Base-by-base conservation (phyloP, 2,113 vertebrate species). In the Lutjanus erythropterus region DNA sequence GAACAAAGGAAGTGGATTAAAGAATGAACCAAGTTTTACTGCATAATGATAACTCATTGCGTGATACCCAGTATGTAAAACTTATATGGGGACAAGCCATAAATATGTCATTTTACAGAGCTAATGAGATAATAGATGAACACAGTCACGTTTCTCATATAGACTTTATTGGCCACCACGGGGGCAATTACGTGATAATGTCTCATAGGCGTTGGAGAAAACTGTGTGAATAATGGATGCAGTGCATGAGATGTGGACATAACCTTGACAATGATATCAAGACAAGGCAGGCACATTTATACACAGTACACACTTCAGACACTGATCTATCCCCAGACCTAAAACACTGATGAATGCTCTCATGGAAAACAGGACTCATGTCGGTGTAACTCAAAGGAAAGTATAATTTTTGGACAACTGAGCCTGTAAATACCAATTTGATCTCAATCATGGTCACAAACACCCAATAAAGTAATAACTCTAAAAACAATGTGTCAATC, bases 61-160 rank as follows among this genome's bases (percentile, higher is more conserved):
- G 11, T 44, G 27, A 35, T 67, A 70, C 46, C 50, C 15, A 64
- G 25, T n/a, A 35, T 16, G 19, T 70, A 33, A 55, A 41, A 66
- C 14, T 42, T 47, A 69, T 21, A 42, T 4, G 37, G 56, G 18
- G 19, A 71, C 37, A 18, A 73, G 23, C 55, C 71, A 58, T 82
- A 70, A 81, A 82, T 76, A 50, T 67, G 33, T 86, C 55, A 64
- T 27, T 72, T 62, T 31, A 52, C 53, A 23, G 69, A 69, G 69
- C 42, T 89, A 89, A 87, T 84, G 65, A 84, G 78, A 73, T 76
- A 71, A 77, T 79, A 74, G 53, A 79, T 55, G 71, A 77, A 68
- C 74, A 55, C 75, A 71, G 81, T 77, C 86, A 88, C 86, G 75
- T 79, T 71, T 67, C 75, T 77, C 81, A 59, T 68, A 25, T 8